phyloP scores from a whole-genome alignment of 2,113 vertebrate genomes.

The Chauna torquata region DNA sequence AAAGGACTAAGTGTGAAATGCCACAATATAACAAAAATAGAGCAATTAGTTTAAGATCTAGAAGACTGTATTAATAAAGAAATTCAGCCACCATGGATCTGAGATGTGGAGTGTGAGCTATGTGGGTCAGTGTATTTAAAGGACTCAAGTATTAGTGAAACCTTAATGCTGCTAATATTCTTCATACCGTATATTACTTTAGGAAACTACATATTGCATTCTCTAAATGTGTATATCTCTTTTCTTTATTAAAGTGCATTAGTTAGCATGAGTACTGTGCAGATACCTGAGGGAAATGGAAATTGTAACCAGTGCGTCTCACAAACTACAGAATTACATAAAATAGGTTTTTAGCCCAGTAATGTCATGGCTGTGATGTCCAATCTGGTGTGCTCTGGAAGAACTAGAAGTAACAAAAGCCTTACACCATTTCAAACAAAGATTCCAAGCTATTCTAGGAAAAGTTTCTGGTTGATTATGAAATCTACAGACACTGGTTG shows the following conservation, averaged over 20 bases:
- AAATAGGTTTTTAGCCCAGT: neutral
- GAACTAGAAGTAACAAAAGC: neutral
- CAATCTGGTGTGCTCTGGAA: neutral
- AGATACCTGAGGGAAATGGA: neutral
- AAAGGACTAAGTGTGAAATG: neutral
- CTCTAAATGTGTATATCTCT: neutral
- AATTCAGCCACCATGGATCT: neutral
- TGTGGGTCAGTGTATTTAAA: neutral
- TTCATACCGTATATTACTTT: neutral
- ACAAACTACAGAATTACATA: neutral
- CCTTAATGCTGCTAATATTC: neutral
- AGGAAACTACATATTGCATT: neutral
- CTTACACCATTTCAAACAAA: neutral
- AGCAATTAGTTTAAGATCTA: neutral
- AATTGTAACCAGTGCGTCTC: neutral
- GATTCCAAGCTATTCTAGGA: neutral
- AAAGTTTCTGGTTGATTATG: neutral
- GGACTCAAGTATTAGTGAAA: neutral
- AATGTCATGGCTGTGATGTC: neutral
- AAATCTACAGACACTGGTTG: neutral
- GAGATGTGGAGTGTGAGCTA: neutral
- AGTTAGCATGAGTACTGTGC: neutral
- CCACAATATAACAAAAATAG: neutral
- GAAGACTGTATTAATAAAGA: neutral
- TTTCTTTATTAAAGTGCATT: neutral